Base-by-base conservation (phyloP, 2,888 invertebrate genomes). In the Nudaria mundana region DNA sequence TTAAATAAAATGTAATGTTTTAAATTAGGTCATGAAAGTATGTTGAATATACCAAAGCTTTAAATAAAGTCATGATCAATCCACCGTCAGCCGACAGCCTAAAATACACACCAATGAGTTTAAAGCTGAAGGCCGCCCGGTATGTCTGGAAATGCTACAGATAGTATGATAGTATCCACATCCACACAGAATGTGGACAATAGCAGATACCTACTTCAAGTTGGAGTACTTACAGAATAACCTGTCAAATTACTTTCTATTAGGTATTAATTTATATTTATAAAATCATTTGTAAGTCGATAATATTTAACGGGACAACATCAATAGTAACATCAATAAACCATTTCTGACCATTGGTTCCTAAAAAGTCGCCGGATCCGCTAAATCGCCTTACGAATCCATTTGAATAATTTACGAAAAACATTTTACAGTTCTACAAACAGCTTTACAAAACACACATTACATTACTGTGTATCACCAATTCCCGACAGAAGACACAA, bases 401-500 rank as follows among this genome's bases (percentile, higher is more conserved):
- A 41, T 40, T 22, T 12, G 32, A 29, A 30, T 50, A 16, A 13
- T 24, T 29, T 32, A 32, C 40, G 15, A 42, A 56, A 29, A 43
- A 34, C 34, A 34, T 28, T 44, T 46, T 48, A 32, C 41, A 52
- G 45, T 34, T 5, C 10, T 15, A 14, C 8, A 33, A 20, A 12
- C 40, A 31, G 34, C 43, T 25, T 0, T 13, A 12, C 1, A 13
- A 14, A 26, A 13, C 8, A 13, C 8, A 38, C 16, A 38, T 20
- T 14, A 39, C 25, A 35, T 38, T 5, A 7, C 20, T 2, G 20
- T 14, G 23, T 38, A 24, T 44, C 58, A 57, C 56, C 49, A 57
- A 60, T 52, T 12, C 52, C 55, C 44, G 31, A 32, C 55, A 54
- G 52, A 45, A 46, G 49, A 62, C 63, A 69, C 70, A 64, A 66